Evolutionary conservation across 2,797 vertebrate species (phyloP).

Genomic region (Anguilla megastoma): DNA sequence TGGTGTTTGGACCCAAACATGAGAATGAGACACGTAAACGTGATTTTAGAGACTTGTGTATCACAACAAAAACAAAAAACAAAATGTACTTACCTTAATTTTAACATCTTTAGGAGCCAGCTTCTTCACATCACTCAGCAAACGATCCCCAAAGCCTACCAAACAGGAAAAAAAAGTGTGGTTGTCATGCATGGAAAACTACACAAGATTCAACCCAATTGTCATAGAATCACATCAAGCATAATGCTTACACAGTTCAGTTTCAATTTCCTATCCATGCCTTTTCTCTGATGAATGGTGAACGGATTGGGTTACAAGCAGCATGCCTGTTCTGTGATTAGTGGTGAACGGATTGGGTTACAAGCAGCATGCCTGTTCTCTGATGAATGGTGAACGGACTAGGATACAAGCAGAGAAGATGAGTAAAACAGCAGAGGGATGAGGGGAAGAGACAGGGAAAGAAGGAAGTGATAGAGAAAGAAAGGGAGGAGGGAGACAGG

Average conservation of each 20-base stretch:
- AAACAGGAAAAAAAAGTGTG: too few species aligned
- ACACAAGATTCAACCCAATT: too few species aligned
- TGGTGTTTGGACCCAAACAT: not conserved
- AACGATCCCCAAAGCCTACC: constrained; percentile 83
- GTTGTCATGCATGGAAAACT: too few species aligned
- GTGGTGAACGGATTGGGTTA: not conserved
- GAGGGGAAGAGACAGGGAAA: not conserved
- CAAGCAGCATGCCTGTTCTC: not conserved
- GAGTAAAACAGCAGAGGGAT: not conserved
- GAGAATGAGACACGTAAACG: too few species aligned
- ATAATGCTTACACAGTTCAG: too few species aligned
- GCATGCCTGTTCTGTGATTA: not conserved
- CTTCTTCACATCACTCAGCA: constrained; percentile 90
- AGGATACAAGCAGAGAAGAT: not conserved
- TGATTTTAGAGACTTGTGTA: too few species aligned
- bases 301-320: not conserved
- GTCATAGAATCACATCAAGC: too few species aligned
- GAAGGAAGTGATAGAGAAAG: not conserved
- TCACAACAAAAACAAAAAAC: not conserved
- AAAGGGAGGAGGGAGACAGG: not conserved
- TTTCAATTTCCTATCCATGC: not conserved
- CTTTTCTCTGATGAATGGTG: not conserved
- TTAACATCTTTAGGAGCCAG: constrained; percentile 90
- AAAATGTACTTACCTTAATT: constrained; percentile 76
- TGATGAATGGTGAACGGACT: not conserved